Conservation (phyloP, 2,888 invertebrate species). For the Macropis europaea region DNA sequence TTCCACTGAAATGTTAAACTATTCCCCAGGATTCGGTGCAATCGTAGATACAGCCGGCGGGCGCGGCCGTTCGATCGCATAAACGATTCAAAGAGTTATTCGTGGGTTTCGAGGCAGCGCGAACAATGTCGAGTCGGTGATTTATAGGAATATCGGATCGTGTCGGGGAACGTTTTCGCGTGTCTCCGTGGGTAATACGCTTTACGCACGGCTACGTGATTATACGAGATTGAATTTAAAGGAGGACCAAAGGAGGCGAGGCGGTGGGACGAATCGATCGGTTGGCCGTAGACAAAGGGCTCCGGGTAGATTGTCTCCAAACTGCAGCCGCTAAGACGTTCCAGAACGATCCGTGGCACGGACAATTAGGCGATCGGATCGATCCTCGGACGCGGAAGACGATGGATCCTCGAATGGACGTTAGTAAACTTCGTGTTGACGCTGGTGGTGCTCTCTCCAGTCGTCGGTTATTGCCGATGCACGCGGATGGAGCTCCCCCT, state of each 20-base stretch:
- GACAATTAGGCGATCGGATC: slow-evolving; percentile 58
- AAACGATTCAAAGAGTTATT: no score
- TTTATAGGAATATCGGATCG: not conserved
- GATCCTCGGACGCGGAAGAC: slow-evolving; percentile 22
- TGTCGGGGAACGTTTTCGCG: not conserved
- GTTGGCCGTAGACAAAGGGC: slow-evolving; percentile 27
- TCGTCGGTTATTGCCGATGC: slow-evolving; percentile 42
- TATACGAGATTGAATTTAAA: slow-evolving; percentile 31
- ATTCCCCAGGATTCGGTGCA: no score
- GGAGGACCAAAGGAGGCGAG: slow-evolving; percentile 9
- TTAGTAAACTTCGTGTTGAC: slow-evolving; percentile 59
- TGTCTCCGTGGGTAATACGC: not conserved
- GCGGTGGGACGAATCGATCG: slow-evolving; percentile 21
- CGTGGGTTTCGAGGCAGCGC: no score
- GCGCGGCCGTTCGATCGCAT: no score
- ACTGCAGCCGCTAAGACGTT: slow-evolving; percentile 39
- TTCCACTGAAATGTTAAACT: no score
- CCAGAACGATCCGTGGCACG: slow-evolving; percentile 37
- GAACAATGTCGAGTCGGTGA: not conserved
- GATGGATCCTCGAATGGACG: slow-evolving; percentile 41
- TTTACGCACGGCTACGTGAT: slow-evolving; percentile 27
- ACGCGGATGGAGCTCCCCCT: slow-evolving; percentile 11
- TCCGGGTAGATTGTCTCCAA: slow-evolving; percentile 41
- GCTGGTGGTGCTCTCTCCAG: slow-evolving; percentile 22
- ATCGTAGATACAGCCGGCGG: no score